Evolutionary conservation across 2,113 vertebrate genomes (phyloP), one percentile per base, ranked within the genome.

Genomic region (Hiodon tergisus): DNA sequence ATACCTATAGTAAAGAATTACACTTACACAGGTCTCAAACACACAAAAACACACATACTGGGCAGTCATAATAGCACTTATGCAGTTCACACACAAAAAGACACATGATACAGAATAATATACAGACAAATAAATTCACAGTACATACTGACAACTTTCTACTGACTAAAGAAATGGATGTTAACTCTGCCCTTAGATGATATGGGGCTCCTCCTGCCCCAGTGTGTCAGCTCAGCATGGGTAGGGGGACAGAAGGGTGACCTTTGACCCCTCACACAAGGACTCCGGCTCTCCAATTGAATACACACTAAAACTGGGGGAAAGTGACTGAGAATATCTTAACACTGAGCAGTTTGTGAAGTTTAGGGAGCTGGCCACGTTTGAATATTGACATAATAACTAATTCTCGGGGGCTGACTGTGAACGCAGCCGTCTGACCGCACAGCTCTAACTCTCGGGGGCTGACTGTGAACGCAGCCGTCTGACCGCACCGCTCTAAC

Each of bases 1-100:
- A 8, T 78, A 81, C 75, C 31, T 31, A 31, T 31, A 31, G 31
- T 31, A 31, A 31, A 31, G 31, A 74, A n/a, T 62, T 72, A 69
- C 71, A 74, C 72, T 0, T n/a, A 70, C 72, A 69, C 67, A 55
- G 46, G 9, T 47, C 52, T 51, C n/a, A 14, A 47, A 67, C 11
- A 47, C 2, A 63, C 67, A 71, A 4, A 60, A 16, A 59, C 8
- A 14, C 13, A 69, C 65, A 54, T 17, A 47, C 47, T 31, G 31
- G 31, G 31, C 31, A 31, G 31, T 1, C 31, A 31, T 31, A 31
- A 31, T 31, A 31, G 31, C 31, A 31, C 31, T 31, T 31, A 31
- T 31, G 31, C 31, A 31, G 31, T 31, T 31, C 31, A 1, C 31
- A 31, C 31, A 31, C 31, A 31, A 31, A 31, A 31, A 31, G 1